Evolutionary conservation across 2,113 vertebrate genomes (phyloP).

Genomic region (Ia io): DNA sequence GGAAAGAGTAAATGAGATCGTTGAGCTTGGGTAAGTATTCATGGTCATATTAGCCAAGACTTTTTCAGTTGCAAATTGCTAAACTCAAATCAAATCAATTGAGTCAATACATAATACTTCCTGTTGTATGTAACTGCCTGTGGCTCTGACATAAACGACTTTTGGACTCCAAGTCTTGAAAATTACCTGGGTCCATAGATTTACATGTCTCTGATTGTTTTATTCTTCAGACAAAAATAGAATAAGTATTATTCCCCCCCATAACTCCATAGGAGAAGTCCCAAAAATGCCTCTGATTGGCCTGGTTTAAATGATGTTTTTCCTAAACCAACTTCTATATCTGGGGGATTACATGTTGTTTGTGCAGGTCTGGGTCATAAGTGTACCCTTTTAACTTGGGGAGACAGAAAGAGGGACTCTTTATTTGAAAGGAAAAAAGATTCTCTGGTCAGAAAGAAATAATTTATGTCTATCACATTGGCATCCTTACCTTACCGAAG

Average conservation of each 20-base stretch:
- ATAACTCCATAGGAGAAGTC: background rate
- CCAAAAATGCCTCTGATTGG: background rate
- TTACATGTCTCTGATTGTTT: background rate
- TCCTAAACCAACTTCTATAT: background rate
- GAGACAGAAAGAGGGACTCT: background rate
- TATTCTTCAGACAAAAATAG: background rate
- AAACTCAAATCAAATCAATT: background rate
- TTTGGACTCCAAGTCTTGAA: background rate
- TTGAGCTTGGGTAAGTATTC: background rate
- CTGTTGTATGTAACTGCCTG: background rate
- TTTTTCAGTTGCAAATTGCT: background rate
- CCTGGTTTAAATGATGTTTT: background rate
- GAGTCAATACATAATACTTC: background rate
- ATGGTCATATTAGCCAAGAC: background rate
- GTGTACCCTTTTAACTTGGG: background rate
- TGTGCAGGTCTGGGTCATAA: background rate
- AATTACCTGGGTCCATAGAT: background rate
- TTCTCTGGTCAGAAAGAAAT: background rate
- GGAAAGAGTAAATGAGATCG: background rate
- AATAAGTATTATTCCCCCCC: background rate
- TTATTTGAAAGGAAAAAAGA: background rate
- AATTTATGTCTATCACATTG: background rate
- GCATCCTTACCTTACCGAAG: background rate
- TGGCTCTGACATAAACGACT: background rate
- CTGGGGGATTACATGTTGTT: background rate